Conservation (phyloP, 2,113 vertebrate genomes). For the Lichenostomus cassidix region DNA sequence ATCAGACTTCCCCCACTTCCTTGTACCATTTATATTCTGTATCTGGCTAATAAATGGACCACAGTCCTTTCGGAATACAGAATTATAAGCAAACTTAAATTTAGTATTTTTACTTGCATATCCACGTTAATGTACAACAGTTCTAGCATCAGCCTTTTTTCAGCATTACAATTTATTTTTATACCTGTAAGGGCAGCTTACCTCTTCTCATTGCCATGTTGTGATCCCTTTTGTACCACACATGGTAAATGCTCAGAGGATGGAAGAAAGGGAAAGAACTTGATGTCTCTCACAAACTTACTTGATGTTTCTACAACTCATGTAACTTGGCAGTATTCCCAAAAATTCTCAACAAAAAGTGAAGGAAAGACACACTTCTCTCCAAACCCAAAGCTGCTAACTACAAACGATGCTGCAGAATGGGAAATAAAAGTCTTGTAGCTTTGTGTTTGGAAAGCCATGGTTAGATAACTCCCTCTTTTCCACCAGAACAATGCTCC, state of each 20-base stretch:
- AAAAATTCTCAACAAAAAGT: background rate
- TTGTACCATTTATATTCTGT: background rate
- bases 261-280: background rate
- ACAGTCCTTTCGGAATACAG: background rate
- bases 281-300: background rate
- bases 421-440: background rate
- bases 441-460: background rate
- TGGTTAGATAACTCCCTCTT: background rate
- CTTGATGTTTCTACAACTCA: background rate
- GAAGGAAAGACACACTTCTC: background rate
- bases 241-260: fast-evolving
- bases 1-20: background rate
- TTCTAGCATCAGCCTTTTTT: background rate
- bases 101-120: background rate
- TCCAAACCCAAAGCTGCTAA: background rate
- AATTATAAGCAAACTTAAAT: background rate
- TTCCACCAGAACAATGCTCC: background rate
- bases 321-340: background rate
- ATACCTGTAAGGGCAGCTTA: background rate
- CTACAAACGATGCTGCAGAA: background rate
- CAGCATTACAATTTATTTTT: background rate
- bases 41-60: background rate
- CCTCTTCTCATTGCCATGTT: background rate
- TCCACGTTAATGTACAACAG: background rate
- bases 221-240: background rate